These are phyloP conservation scores for Lysiphlebus fabarum DNA, from an alignment of 1,140 invertebrate genomes.

Conservation along the genomic window DNA sequence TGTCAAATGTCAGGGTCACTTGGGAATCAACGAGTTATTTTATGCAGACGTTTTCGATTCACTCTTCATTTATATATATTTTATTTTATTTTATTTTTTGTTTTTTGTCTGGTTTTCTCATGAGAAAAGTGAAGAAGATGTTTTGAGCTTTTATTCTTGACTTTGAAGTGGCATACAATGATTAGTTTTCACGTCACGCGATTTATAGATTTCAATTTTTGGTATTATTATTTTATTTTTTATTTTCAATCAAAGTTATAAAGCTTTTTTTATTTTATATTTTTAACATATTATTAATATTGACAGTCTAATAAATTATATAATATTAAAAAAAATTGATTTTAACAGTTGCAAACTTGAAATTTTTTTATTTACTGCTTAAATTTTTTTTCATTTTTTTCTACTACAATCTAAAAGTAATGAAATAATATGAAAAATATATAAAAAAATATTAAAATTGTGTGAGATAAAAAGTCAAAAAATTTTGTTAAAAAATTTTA, in stretches of 20 bases:
- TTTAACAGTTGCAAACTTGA: no score
- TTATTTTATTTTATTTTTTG: constrained; percentile 4
- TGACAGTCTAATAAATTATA: constrained; percentile 1
- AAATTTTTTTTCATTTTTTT: no score
- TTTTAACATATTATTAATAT: neutral
- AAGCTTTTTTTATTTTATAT: neutral
- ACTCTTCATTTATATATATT: constrained; percentile 1
- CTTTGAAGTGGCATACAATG: neutral
- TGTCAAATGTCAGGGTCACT: no score
- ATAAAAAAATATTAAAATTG: neutral
- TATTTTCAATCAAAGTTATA: no score
- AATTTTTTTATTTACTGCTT: no score
- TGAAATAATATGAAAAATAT: constrained; percentile 6
- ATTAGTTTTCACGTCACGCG: constrained; percentile 18
- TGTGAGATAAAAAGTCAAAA: constrained; percentile 5
- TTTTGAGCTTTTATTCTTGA: neutral
- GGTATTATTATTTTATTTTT: neutral
- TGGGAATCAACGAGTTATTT: neutral
- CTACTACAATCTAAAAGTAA: no score
- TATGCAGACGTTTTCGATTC: neutral
- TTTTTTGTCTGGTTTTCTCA: constrained; percentile 9
- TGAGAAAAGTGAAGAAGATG: neutral
- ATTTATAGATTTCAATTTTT: constrained; percentile 10
- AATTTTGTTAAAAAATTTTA: neutral
- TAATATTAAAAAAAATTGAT: no score